Evolutionary conservation across 2,888 invertebrate species (phyloP).

Genomic region (Mimumesa dahlbomi): DNA sequence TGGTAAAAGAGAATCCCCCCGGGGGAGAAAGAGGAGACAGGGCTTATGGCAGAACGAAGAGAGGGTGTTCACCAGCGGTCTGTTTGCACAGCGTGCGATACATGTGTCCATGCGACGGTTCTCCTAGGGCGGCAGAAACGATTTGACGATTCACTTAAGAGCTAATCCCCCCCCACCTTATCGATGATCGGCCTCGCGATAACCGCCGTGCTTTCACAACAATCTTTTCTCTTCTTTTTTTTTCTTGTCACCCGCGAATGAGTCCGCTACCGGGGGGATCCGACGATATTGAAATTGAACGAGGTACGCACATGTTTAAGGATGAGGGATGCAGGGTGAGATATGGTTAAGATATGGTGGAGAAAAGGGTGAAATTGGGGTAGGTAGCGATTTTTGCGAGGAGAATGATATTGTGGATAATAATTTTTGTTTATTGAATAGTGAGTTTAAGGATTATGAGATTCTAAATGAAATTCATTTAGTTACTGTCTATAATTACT

Average conservation of each 20-base stretch:
- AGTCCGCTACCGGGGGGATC: conserved; percentile 4
- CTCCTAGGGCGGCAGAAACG: conserved; percentile 64
- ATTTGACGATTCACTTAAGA: conserved; percentile 78
- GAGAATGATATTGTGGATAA: too few species aligned
- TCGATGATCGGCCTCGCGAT: conserved; percentile 57
- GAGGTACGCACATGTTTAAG: background rate
- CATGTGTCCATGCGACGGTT: conserved; percentile 73
- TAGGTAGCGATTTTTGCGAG: too few species aligned
- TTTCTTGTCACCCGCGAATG: conserved; percentile 27
- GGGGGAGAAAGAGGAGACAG: conserved; percentile 60
- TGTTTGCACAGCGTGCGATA: conserved; percentile 78
- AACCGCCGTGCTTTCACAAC: conserved; percentile 43
- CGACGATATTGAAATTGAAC: conserved; percentile 38
- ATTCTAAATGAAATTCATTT: too few species aligned
- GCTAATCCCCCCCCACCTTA: conserved; percentile 70
- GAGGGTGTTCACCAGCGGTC: conserved; percentile 64
- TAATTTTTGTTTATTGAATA: too few species aligned
- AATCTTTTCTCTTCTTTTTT: conserved; percentile 31
- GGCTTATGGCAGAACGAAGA: conserved; percentile 46
- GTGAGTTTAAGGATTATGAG: too few species aligned
- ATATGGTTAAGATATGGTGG: background rate
- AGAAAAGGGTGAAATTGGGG: too few species aligned
- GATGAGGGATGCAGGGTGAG: background rate
- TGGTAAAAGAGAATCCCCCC: conserved; percentile 51
- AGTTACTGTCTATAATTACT: too few species aligned